Evolutionary conservation across 1,140 invertebrate genomes (phyloP).

Genomic region (Formica selysi): DNA sequence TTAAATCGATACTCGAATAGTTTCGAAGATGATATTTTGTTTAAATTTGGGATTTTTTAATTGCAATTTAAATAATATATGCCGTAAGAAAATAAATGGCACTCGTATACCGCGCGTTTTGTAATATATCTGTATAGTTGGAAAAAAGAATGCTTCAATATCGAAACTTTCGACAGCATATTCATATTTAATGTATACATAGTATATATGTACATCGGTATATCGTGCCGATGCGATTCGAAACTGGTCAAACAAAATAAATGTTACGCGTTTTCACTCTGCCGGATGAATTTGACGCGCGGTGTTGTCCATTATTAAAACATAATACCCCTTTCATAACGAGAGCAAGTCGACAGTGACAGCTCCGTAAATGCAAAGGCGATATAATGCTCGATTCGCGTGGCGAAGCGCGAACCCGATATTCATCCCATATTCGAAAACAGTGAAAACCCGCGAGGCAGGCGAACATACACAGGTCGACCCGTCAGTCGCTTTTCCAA

Average conservation of each 20-base stretch:
- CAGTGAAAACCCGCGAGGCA: slow-evolving; percentile 68
- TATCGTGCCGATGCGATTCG: slow-evolving; percentile 50
- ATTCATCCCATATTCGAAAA: slow-evolving; percentile 75
- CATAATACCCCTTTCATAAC: slow-evolving; percentile 80
- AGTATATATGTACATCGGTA: neutral
- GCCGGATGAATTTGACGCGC: slow-evolving; percentile 75
- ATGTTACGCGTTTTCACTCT: slow-evolving; percentile 67
- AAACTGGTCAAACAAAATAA: slow-evolving; percentile 71
- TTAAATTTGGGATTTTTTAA: too few relatives aligned
- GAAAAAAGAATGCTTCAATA: slow-evolving; percentile 16
- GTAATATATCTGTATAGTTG: too few relatives aligned
- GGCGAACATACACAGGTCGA: slow-evolving; percentile 59
- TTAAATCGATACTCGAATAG: too few relatives aligned
- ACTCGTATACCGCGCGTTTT: neutral
- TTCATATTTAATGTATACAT: neutral
- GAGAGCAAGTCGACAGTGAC: slow-evolving; percentile 58
- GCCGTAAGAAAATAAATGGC: too few relatives aligned
- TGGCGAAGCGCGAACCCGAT: slow-evolving; percentile 65
- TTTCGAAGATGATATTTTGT: too few relatives aligned
- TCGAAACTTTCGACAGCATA: slow-evolving; percentile 15
- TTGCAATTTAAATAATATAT: too few relatives aligned
- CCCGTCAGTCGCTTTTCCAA: slow-evolving; percentile 68
- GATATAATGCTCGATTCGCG: slow-evolving; percentile 73
- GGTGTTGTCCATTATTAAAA: slow-evolving; percentile 75
- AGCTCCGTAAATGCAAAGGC: slow-evolving; percentile 77